Evolutionary conservation across 2,888 invertebrate genomes (phyloP), one percentile per base, ranked within the genome.

Genomic region (Saturnia pavonia): DNA sequence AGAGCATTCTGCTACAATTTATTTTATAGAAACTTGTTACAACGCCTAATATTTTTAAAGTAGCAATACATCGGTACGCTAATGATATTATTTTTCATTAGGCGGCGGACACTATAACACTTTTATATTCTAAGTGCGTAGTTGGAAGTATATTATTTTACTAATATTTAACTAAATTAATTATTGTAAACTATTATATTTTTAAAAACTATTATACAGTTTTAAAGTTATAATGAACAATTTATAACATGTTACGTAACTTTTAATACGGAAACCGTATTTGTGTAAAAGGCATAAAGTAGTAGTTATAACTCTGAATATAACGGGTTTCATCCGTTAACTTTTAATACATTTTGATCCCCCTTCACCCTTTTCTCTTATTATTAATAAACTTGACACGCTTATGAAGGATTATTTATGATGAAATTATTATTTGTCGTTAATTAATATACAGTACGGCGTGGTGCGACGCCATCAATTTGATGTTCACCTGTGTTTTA

Each of bases 361-460:
- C 34, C 43, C 51, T 51, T 19, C 12, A 4, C 7, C 69, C 27
- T 69, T 34, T 27, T 63, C 45, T 63, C 8, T 16, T 54, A n/a
- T 69, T 43, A 60, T 25, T 69, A 57, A 57, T 69, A 27, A 45
- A 69, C n/a, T 43, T 43, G 40, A 69, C 51, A 51, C 51, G 51
- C 51, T 27, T 42, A 42, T 51, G 19, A 12, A 6, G 1, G n/a
- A 7, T n/a, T 45, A 60, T 63, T 65, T 48, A 65, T 48, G 48
- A 65, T 69, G 42, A 42, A 54, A 51, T 51, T 12, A 57, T 69
- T 43, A 57, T 69, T 43, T 34, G 40, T 48, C 25, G 12, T 57
- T 27, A 57, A 57, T 27, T 1, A 57, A 0, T 25, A 2, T 25
- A 25, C 14, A 14, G 14, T 9, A 9, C 43, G 11, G 43, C n/a